Evolutionary conservation across 2,113 vertebrate genomes (phyloP), one percentile per base, ranked within the genome.

Genomic region (Meleagris gallopavo): DNA sequence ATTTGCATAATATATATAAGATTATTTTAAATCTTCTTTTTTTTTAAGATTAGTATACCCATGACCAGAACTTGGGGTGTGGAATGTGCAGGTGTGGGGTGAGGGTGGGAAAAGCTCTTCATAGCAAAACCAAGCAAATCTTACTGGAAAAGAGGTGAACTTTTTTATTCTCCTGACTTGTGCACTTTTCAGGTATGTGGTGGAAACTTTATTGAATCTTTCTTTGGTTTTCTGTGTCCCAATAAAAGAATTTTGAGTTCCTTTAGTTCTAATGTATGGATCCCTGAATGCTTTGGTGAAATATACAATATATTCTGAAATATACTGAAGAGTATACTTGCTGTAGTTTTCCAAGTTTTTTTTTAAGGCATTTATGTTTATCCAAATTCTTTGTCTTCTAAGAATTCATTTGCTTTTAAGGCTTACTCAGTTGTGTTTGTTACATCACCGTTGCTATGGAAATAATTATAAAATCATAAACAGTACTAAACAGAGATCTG

Each of bases 301-400:
- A n/a, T n/a, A n/a, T n/a, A n/a, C n/a, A n/a, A n/a, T n/a, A 95
- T 64, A 36, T 85, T 83, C 77, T 72, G 41, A 38, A 88, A 94
- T 52, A 80, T 15, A 32, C 54, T 76, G 20, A 18, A 88, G 55
- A 72, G 38, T 74, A 41, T 90, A 91, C 45, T 86, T 74, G 61
- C 22, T 88, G 69, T 64, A 70, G 76, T 90, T 74, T 30, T 75
- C 58, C 83, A 55, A 18, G 61, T 24, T 20, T 10, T 46, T 46
- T 46, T 84, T 21, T 66, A 83, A 91, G 83, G 74, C 19, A 20
- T 87, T 79, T 72, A 89, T 19, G 40, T 92, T 75, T 72, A 94
- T 85, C 84, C 76, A 93, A 48, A 91, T 83, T 30, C 36, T 32
- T 5, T 46, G 18, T 66, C 43, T 78, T 81, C 48, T 52, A 88